A percentile compares a stretch with the other conserved stretches of the same genome.
phyloP scores from a whole-genome alignment of 2,797 vertebrate species.

The Tenualosa ilisha region DNA sequence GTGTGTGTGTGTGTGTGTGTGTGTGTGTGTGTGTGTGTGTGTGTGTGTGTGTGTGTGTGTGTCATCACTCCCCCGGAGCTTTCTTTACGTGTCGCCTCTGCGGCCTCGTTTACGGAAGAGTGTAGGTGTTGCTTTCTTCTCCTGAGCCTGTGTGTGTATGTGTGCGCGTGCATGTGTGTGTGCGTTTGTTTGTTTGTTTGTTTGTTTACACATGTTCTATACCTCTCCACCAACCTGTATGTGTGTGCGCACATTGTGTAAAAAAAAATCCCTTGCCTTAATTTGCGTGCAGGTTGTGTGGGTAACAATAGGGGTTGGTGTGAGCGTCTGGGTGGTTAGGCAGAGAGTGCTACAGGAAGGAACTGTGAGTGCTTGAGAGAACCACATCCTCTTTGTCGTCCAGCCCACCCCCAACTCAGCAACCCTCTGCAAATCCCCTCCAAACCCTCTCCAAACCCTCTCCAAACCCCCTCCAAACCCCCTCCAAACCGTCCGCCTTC shows the following conservation, averaged over 20 bases:
- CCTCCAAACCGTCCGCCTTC: neutral
- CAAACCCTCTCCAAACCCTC: neutral
- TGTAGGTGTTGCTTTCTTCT: slow-evolving; percentile 3
- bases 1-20: neutral
- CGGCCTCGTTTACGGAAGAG: slow-evolving; percentile 19
- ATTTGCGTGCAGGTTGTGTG: slow-evolving; percentile 6
- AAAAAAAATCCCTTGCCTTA: neutral
- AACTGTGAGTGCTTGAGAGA: neutral
- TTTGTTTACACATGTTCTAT: neutral
- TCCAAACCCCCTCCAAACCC: neutral
- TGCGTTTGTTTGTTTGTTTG: slow-evolving; percentile 24
- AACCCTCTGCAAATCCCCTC: neutral
- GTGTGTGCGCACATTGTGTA: neutral
- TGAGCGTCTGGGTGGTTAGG: neutral
- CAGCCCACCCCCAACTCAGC: neutral
- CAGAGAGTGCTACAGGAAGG: neutral
- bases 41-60: slow-evolving; percentile 29
- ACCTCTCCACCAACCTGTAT: neutral
- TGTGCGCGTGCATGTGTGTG: slow-evolving; percentile 17
- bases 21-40: neutral
- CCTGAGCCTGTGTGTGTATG: slow-evolving; percentile 26
- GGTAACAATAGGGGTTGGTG: slow-evolving; percentile 15
- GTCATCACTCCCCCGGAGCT: slow-evolving; percentile 39
- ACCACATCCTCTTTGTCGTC: slow-evolving; percentile 19
- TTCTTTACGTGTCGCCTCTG: slow-evolving; percentile 38